phyloP scores from a whole-genome alignment of 2,797 vertebrate genomes.

The Micromesistius poutassou region DNA sequence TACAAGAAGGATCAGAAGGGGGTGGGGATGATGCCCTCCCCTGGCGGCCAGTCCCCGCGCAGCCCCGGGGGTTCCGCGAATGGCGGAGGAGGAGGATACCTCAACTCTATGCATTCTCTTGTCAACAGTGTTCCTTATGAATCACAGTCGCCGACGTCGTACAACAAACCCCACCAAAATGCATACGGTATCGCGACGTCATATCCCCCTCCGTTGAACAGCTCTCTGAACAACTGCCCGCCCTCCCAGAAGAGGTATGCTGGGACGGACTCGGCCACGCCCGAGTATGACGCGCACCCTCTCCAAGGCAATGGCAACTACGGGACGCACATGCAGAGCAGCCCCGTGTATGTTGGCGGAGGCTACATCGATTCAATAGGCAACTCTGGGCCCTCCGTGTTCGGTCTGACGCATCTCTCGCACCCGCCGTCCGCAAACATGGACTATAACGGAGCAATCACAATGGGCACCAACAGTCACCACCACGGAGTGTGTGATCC shows the following conservation, averaged over 20 bases:
- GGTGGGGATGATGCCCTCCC: conserved; percentile 93
- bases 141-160: conserved; percentile 88
- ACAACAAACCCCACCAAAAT: conserved; percentile 90
- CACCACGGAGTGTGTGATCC: conserved; percentile 91
- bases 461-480: conserved; percentile 90
- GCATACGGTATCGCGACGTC: conserved; percentile 88
- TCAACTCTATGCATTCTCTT: conserved; percentile 97
- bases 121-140: conserved; percentile 94
- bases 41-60: conserved; percentile 91
- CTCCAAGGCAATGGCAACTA: conserved; percentile 91
- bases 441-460: conserved; percentile 91
- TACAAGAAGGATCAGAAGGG: conserved; percentile 99
- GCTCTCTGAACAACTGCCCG: conserved; percentile 85
- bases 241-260: conserved; percentile 92
- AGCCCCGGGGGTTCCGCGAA: conserved; percentile 79
- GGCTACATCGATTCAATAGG: conserved; percentile 91
- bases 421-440: conserved; percentile 86
- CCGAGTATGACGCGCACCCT: conserved; percentile 89
- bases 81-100: conserved; percentile 74
- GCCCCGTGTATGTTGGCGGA: conserved; percentile 92
- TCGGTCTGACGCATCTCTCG: conserved; percentile 90
- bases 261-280: conserved; percentile 84
- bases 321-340: conserved; percentile 93
- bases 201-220: conserved; percentile 85
- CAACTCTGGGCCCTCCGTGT: conserved; percentile 88